These are phyloP conservation scores for Mesitornis unicolor DNA, from an alignment of 2,113 vertebrate genomes.

Conservation along the genomic window DNA sequence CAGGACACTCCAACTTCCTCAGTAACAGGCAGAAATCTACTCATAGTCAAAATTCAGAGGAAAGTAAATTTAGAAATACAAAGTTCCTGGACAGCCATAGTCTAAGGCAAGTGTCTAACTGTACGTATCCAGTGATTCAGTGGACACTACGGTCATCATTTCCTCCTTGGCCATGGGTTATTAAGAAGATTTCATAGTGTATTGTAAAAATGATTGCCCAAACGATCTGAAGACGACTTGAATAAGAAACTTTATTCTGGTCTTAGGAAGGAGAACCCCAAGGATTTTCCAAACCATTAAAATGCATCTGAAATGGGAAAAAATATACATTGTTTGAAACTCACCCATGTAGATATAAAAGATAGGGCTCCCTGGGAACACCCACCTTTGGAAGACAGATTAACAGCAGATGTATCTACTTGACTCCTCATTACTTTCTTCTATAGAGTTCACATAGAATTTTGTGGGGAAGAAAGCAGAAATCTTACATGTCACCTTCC, in stretches of 20 bases:
- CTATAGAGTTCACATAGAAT: not conserved
- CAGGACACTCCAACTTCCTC: not conserved
- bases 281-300: not conserved
- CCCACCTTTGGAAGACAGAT: not conserved
- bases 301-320: not conserved
- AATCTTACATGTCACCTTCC: not conserved
- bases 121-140: fast-evolving
- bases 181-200: not conserved
- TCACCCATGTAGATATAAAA: not conserved
- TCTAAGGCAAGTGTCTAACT: not conserved
- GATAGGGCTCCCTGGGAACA: no score
- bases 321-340: not conserved
- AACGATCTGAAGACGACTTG: not conserved
- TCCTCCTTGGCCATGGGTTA: not conserved
- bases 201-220: not conserved
- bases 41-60: not conserved
- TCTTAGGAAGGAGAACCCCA: not conserved
- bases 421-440: not conserved
- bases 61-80: not conserved
- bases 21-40: not conserved
- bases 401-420: not conserved
- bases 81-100: not conserved
- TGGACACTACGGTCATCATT: not conserved
- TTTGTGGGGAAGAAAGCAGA: not conserved
- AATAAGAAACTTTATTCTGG: conserved; percentile 1